Percentiles rank a stretch among this genome's conserved stretches.
Evolutionary conservation across 2,888 invertebrate genomes (phyloP).

Genomic region (Nomada ruficornis): DNA sequence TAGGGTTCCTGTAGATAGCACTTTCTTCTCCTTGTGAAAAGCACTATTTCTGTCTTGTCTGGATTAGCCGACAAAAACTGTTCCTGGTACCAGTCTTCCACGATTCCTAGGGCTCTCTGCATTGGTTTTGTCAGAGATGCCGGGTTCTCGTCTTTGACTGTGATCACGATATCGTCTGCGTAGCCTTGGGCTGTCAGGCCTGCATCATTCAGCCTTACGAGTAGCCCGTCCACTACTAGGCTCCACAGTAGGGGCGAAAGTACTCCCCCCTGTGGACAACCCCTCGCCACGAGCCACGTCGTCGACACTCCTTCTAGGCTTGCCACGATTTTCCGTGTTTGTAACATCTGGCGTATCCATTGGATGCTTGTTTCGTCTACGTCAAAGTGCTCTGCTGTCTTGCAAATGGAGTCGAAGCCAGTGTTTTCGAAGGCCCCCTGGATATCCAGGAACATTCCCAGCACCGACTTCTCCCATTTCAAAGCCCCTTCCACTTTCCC

Average conservation of each 20-base stretch:
- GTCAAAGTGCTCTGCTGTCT: neutral
- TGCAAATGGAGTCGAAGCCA: too few relatives aligned
- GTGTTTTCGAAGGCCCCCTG: neutral
- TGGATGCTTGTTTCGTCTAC: neutral
- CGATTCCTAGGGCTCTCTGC: too few relatives aligned
- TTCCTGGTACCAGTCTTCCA: too few relatives aligned
- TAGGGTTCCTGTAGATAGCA: too few relatives aligned
- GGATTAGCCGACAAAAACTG: too few relatives aligned
- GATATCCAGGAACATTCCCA: neutral
- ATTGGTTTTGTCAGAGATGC: too few relatives aligned
- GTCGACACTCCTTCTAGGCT: neutral
- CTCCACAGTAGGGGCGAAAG: neutral
- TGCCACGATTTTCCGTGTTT: neutral
- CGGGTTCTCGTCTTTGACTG: too few relatives aligned
- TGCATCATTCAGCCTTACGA: neutral
- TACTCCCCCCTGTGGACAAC: neutral
- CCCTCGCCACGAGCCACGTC: neutral
- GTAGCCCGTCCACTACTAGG: neutral
- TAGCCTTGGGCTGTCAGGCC: too few relatives aligned
- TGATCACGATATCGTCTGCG: neutral
- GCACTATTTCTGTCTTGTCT: too few relatives aligned
- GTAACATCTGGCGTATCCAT: neutral
- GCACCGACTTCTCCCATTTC: neutral
- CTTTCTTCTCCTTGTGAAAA: too few relatives aligned
- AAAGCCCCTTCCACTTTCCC: neutral